Conservation (phyloP, 2,113 vertebrate species). For the Tringa solitaria region DNA sequence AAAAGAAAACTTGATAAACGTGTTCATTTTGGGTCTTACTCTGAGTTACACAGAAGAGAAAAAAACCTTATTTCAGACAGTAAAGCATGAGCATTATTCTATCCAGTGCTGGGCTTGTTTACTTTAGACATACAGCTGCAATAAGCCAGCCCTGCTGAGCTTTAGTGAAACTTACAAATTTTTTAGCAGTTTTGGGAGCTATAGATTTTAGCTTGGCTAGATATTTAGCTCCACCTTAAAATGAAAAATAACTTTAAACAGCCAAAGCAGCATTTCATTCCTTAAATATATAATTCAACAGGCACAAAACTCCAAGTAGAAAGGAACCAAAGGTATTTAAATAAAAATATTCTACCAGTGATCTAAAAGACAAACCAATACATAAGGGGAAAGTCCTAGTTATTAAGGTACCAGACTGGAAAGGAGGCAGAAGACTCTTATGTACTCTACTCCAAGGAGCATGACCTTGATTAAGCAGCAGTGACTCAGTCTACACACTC, state of each 20-base stretch:
- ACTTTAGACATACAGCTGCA: neutral
- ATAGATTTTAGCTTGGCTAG: neutral
- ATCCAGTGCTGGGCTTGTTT: neutral
- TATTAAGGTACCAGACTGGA: neutral
- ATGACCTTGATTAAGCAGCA: neutral
- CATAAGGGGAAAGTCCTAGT: neutral
- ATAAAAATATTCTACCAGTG: neutral
- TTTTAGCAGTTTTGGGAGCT: conserved; percentile 6
- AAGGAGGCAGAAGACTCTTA: neutral
- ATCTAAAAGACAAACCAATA: neutral
- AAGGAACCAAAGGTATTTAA: neutral
- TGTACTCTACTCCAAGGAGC: neutral
- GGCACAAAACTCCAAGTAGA: neutral
- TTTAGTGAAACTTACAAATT: neutral
- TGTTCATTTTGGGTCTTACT: neutral
- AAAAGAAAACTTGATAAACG: neutral
- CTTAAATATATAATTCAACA: neutral
- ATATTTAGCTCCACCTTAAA: neutral
- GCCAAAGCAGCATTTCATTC: neutral
- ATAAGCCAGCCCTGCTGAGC: neutral
- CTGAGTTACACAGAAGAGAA: neutral
- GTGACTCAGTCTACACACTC: neutral
- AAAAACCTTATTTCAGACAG: neutral
- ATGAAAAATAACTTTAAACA: neutral
- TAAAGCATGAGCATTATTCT: neutral